Evolutionary conservation across 1,140 invertebrate species (phyloP).

Genomic region (Eciton burchellii): DNA sequence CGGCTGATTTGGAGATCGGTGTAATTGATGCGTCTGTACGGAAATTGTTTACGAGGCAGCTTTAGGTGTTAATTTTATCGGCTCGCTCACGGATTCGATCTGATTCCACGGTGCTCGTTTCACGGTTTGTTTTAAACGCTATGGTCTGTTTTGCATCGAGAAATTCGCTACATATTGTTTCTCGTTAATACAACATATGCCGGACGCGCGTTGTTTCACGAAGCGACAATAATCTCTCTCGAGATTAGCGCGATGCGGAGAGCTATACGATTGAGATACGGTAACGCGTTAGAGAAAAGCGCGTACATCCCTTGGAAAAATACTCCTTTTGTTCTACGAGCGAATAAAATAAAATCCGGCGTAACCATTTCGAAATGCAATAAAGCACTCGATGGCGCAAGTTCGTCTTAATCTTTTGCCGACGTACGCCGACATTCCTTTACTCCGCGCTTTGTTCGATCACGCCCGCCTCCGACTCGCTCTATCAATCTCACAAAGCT

Average conservation of each 20-base stretch:
- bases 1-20: conserved; percentile 12
- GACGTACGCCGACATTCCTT: conserved; percentile 44
- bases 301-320: neutral
- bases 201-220: neutral
- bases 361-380: conserved; percentile 43
- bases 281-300: neutral
- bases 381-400: conserved; percentile 32
- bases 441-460: conserved; percentile 62
- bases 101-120: neutral
- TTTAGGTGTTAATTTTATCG: neutral
- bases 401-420: conserved; percentile 58
- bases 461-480: conserved; percentile 53
- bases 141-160: no score
- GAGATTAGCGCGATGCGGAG: neutral
- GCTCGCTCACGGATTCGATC: neutral
- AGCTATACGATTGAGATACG: neutral
- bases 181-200: conserved; percentile 1
- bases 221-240: neutral
- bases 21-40: neutral
- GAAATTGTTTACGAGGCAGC: neutral
- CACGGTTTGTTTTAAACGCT: neutral
- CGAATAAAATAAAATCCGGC: neutral
- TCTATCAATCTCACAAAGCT: conserved; percentile 68
- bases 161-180: neutral
- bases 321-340: no score